Evolutionary conservation across 1,140 invertebrate genomes (phyloP), one percentile per base, ranked within the genome.

Genomic region (Homalodisca vitripennis): DNA sequence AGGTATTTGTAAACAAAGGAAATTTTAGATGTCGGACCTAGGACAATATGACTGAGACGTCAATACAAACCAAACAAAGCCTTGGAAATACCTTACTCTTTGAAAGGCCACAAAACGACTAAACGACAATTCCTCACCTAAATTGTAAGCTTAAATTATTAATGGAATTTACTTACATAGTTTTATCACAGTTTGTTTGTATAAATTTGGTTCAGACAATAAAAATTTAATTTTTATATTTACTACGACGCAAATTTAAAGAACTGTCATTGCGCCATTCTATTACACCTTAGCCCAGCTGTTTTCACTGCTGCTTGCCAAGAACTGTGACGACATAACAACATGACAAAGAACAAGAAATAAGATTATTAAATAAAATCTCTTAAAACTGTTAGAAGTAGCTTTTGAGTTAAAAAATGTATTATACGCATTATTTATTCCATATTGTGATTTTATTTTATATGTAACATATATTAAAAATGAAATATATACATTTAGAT

Each of bases 231-330:
- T 27, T 60, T 60, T 46, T 3, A 47, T 29, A 66, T 14, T 66
- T 20, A 6, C 32, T 66, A 66, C 63, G 63, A 66, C 63, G 63
- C 41, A 66, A 47, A 64, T 46, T 46, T 27, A 27, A 66, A 66
- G 63, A 66, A 66, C 63, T 66, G 63, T 66, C 63, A 66, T 66
- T 66, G 32, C 55, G 55, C 55, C 55, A 60, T 60, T 13, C 55
- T 27, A 27, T 12, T 60, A 30, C 24, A 22, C 26, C 27, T n/a
- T 60, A 22, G 27, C 26, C 55, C 55, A 60, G 55, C 55, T 60
- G 55, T 60, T 60, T 24, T 60, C 34, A 41, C 6, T 41, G 34
- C 34, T 17, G 17, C 17, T 41, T 41, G 24, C 51, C 51, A 55
- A 10, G 6, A 6, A 55, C 51, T n/a, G n/a, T n/a, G n/a, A n/a